A percentile compares a stretch with the other conserved stretches of the same genome.
Evolutionary conservation across 2,113 vertebrate genomes (phyloP).

Genomic region (Ictidomys tridecemlineatus): DNA sequence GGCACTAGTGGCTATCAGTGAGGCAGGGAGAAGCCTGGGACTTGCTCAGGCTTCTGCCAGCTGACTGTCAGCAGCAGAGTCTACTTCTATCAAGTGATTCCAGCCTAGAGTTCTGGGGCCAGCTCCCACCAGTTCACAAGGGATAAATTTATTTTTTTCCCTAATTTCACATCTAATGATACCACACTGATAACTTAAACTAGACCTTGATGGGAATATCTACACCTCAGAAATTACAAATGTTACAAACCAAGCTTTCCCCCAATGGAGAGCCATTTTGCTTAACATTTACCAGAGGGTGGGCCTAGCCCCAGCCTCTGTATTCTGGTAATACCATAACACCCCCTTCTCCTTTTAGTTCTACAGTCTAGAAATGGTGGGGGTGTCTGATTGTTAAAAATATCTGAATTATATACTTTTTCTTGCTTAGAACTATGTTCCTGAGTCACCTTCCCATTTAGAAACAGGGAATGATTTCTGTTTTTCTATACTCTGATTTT

Average conservation of each 20-base stretch:
- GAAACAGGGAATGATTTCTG: background rate
- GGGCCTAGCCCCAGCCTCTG: rapidly evolving
- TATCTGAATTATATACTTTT: background rate
- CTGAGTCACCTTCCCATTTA: background rate
- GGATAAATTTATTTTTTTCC: background rate
- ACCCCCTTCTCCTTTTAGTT: background rate
- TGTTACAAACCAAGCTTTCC: background rate
- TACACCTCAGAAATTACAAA: background rate
- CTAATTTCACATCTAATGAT: background rate
- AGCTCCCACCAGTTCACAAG: background rate
- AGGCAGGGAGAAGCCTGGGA: background rate
- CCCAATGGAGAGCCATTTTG: background rate
- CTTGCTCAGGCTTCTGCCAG: background rate
- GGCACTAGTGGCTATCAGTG: background rate
- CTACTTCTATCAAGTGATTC: background rate
- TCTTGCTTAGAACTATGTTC: background rate
- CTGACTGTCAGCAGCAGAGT: background rate
- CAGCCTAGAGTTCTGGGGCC: background rate
- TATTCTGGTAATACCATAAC: background rate
- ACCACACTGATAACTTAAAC: background rate
- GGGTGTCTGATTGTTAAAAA: background rate
- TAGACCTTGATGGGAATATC: background rate
- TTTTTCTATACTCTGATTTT: background rate
- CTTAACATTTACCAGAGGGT: background rate
- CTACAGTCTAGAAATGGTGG: background rate